A percentile compares a stretch with the other conserved stretches of the same genome.
Conservation (phyloP, 2,797 vertebrate species). For the Chloroceryle inda region DNA sequence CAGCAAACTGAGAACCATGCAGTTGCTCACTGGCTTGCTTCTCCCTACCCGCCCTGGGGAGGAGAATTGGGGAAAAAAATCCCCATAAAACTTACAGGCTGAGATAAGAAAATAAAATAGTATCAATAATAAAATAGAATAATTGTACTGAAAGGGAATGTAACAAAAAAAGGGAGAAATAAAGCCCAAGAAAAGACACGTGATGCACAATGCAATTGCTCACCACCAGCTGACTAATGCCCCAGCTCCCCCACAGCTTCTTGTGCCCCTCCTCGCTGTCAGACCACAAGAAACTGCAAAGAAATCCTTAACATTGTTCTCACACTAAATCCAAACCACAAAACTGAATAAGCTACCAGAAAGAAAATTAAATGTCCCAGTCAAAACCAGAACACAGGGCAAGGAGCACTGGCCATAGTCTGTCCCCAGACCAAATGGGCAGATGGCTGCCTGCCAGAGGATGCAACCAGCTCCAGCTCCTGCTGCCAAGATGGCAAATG, state of each 20-base stretch:
- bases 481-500: neutral
- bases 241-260: neutral
- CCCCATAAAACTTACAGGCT: neutral
- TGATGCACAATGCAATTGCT: neutral
- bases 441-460: neutral
- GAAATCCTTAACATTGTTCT: neutral
- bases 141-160: neutral
- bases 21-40: neutral
- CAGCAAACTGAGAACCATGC: neutral
- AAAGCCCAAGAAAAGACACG: neutral
- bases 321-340: neutral
- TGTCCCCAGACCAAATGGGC: neutral
- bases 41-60: neutral
- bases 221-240: neutral
- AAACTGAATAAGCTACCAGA: neutral
- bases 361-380: neutral
- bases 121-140: neutral
- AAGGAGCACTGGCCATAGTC: fast-evolving
- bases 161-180: neutral
- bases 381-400: neutral
- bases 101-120: neutral
- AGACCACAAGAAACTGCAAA: neutral
- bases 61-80: neutral
- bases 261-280: neutral
- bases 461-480: neutral